Conservation (phyloP, 2,888 invertebrate species). For the Oxytorus armatus region DNA sequence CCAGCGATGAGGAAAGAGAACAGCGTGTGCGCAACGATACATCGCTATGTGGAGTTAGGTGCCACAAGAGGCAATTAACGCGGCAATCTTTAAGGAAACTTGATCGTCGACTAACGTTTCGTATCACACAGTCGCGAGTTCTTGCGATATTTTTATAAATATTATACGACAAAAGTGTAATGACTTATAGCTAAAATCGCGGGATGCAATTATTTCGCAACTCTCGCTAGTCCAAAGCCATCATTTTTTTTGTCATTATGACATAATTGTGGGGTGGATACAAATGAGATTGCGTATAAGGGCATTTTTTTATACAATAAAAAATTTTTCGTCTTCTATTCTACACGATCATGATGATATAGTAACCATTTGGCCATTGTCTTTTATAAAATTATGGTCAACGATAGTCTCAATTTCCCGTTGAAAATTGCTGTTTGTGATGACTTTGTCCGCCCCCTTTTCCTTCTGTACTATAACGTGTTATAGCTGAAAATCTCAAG, state of each 20-base stretch:
- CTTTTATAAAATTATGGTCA: no score
- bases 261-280: background rate
- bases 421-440: no score
- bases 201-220: constrained; percentile 13
- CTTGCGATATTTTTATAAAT: constrained; percentile 26
- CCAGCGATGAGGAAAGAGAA: background rate
- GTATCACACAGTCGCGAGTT: constrained; percentile 6
- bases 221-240: background rate
- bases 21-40: constrained; percentile 12
- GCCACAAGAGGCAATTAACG: constrained; percentile 61
- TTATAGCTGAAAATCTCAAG: no score
- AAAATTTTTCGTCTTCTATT: background rate
- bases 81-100: constrained; percentile 62
- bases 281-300: background rate
- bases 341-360: background rate
- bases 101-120: constrained; percentile 14
- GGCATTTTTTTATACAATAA: no score
- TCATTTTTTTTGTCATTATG: background rate
- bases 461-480: no score
- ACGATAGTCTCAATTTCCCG: no score
- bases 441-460: no score
- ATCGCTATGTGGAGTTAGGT: constrained; percentile 31
- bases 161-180: constrained; percentile 31
- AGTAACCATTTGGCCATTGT: background rate
- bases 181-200: background rate